Conservation (phyloP, 1,140 invertebrate genomes). For the Drosophila lacertosa region DNA sequence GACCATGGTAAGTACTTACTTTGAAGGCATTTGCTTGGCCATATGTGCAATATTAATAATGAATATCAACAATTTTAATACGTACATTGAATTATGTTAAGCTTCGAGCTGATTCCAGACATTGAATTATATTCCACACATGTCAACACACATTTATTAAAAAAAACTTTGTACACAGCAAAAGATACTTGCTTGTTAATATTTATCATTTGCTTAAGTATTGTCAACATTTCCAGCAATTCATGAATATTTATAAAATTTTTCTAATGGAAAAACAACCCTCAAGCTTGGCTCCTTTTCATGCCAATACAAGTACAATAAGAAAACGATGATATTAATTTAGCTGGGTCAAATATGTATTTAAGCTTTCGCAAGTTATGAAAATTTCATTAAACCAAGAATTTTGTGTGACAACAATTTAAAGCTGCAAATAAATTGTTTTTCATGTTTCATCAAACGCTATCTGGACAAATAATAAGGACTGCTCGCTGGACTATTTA, state of each 20-base stretch:
- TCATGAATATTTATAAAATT: conserved; percentile 16
- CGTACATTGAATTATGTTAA: too few relatives aligned
- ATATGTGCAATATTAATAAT: too few relatives aligned
- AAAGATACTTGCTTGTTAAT: neutral
- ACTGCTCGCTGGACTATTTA: conserved; percentile 10
- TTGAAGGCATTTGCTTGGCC: too few relatives aligned
- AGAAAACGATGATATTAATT: neutral
- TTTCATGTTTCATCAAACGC: neutral
- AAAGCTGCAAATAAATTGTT: neutral
- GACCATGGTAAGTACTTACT: too few relatives aligned
- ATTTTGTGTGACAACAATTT: neutral
- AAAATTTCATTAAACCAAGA: neutral
- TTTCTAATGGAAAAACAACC: neutral
- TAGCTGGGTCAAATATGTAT: neutral
- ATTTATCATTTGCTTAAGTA: neutral
- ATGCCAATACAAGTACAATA: neutral
- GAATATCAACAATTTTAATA: too few relatives aligned
- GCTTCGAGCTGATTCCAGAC: too few relatives aligned
- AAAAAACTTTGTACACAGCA: too few relatives aligned
- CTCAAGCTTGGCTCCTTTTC: neutral
- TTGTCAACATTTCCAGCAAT: neutral
- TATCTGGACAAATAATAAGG: conserved; percentile 4
- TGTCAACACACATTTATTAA: too few relatives aligned
- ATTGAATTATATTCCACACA: too few relatives aligned
- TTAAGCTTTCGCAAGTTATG: neutral